Conservation (phyloP, 2,113 vertebrate genomes). For the Gallinago undulata region DNA sequence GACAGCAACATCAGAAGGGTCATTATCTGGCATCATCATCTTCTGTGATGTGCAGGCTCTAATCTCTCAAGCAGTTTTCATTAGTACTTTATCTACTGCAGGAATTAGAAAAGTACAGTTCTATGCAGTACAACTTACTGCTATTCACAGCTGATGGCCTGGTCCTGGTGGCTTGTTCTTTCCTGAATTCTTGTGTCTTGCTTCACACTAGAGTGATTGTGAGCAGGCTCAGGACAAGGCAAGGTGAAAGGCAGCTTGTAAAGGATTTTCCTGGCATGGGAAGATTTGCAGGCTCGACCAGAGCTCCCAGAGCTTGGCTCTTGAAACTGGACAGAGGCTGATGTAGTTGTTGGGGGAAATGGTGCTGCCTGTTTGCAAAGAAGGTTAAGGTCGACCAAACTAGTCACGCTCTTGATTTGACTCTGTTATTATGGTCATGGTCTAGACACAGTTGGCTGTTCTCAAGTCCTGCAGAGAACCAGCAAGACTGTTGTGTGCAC, state of each 20-base stretch:
- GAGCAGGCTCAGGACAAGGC: background rate
- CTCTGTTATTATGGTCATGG: background rate
- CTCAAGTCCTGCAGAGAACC: background rate
- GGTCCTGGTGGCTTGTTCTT: background rate
- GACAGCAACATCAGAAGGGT: background rate
- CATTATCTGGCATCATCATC: background rate
- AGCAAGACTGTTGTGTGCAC: background rate
- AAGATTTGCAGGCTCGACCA: background rate
- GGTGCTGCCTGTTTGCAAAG: background rate
- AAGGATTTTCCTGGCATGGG: background rate
- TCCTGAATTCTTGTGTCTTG: background rate
- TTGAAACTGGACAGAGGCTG: background rate
- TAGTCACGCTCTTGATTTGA: background rate
- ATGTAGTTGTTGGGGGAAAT: background rate
- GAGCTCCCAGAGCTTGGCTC: background rate
- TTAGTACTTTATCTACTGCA: background rate
- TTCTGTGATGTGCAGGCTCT: background rate
- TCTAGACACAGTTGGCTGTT: background rate
- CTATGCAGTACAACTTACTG: background rate
- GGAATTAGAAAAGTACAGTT: background rate
- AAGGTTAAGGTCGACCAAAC: background rate
- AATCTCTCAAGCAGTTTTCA: background rate
- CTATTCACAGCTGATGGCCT: background rate
- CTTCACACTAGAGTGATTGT: background rate
- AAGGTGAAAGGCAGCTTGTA: background rate